Evolutionary conservation across 2,888 invertebrate genomes (phyloP).

Genomic region (Diaprepes abbreviatus): DNA sequence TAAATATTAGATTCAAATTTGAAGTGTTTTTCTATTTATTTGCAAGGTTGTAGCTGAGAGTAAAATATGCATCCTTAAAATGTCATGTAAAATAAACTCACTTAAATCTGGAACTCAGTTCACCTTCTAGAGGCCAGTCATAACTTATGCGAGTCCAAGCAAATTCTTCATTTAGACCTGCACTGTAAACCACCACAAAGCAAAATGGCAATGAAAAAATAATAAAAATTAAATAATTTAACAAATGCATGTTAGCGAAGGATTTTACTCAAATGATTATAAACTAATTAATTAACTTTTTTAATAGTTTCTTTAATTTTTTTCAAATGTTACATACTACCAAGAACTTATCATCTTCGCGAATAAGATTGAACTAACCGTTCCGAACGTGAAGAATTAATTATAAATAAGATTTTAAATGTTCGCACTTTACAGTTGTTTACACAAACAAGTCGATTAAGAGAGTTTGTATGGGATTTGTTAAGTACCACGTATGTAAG

Average conservation of each 20-base stretch:
- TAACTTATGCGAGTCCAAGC: constrained; percentile 64
- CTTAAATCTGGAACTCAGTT: constrained; percentile 17
- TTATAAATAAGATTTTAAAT: background rate
- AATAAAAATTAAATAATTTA: background rate
- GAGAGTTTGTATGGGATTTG: background rate
- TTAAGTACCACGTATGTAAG: no score
- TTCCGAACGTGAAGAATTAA: background rate
- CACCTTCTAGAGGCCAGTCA: constrained; percentile 50
- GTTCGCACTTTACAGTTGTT: background rate
- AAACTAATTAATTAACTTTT: no score
- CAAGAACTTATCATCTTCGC: background rate
- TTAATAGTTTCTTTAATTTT: no score
- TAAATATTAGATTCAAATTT: no score
- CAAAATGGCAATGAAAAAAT: background rate
- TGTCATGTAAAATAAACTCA: no score
- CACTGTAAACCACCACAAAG: constrained; percentile 43
- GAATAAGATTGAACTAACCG: background rate
- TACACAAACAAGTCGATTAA: background rate
- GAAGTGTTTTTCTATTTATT: no score
- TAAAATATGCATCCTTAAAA: no score
- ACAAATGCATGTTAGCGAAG: background rate
- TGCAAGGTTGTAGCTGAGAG: no score
- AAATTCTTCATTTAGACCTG: constrained; percentile 63
- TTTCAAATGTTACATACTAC: no score
- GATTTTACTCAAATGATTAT: no score